Conservation (phyloP, 2,888 invertebrate genomes). For the Ferrisia virgata region DNA sequence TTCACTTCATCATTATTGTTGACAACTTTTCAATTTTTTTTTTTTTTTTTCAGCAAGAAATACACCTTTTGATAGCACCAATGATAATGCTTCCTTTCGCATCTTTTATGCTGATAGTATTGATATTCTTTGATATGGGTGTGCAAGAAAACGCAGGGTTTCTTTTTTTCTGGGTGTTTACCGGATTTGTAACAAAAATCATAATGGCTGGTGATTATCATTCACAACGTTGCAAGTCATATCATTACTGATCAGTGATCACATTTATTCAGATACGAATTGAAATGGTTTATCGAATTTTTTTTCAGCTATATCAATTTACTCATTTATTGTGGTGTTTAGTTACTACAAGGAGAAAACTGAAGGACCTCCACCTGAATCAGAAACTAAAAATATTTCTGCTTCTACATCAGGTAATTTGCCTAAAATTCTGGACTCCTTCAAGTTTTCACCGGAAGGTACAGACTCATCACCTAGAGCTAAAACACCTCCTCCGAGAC, state of each 20-base stretch:
- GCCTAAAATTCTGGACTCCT: neutral
- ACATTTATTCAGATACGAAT: no score
- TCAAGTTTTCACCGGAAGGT: no score
- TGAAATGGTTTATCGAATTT: no score
- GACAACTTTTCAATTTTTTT: no score
- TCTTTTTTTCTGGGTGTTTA: neutral
- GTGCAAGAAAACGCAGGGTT: neutral
- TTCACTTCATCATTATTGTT: neutral
- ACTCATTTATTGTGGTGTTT: neutral
- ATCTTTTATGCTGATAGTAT: neutral
- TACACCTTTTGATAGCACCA: neutral
- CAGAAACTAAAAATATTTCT: neutral
- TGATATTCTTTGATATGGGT: neutral
- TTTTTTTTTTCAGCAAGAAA: neutral
- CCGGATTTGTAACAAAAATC: neutral
- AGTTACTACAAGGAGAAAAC: neutral
- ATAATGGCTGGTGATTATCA: neutral
- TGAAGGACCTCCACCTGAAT: neutral
- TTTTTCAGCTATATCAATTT: neutral
- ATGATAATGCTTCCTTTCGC: neutral
- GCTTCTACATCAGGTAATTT: neutral
- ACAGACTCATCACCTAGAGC: no score
- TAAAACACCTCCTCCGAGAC: neutral
- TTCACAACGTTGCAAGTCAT: neutral
- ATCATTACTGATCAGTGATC: no score